Evolutionary conservation across 1,140 invertebrate species (phyloP).

Genomic region (Anastrepha obliqua): DNA sequence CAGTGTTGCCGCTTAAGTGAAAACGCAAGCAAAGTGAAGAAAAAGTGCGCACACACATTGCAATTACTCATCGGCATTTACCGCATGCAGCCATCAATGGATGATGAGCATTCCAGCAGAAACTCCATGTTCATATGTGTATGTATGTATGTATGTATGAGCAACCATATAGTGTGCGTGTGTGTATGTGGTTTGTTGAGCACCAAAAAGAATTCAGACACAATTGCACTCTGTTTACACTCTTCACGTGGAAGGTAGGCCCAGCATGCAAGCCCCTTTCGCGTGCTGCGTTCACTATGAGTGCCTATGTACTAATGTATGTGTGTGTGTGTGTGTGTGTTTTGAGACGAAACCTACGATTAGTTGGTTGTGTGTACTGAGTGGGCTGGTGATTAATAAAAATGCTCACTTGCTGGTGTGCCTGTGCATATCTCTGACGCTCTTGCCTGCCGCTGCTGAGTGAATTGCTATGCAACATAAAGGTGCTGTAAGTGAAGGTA

Average conservation of each 20-base stretch:
- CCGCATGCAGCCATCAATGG: conserved; percentile 23
- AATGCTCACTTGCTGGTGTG: neutral
- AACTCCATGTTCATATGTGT: neutral
- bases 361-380: neutral
- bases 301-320: neutral
- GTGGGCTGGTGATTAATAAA: conserved; percentile 12
- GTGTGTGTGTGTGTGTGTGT: neutral
- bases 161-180: neutral
- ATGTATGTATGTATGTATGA: neutral
- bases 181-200: neutral
- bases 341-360: neutral
- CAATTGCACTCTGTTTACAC: neutral
- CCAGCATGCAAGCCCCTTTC: neutral
- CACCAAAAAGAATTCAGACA: neutral
- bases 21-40: neutral
- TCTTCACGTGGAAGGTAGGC: neutral
- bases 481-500: neutral
- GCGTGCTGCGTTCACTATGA: neutral
- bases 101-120: neutral
- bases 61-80: conserved; percentile 50
- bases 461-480: neutral
- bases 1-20: neutral
- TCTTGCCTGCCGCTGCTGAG: neutral
- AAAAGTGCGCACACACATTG: conserved; percentile 2
- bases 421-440: neutral